A percentile compares a stretch with the other conserved stretches of the same genome.
phyloP scores from a whole-genome alignment of 2,113 vertebrate genomes.

The Gavia stellata region DNA sequence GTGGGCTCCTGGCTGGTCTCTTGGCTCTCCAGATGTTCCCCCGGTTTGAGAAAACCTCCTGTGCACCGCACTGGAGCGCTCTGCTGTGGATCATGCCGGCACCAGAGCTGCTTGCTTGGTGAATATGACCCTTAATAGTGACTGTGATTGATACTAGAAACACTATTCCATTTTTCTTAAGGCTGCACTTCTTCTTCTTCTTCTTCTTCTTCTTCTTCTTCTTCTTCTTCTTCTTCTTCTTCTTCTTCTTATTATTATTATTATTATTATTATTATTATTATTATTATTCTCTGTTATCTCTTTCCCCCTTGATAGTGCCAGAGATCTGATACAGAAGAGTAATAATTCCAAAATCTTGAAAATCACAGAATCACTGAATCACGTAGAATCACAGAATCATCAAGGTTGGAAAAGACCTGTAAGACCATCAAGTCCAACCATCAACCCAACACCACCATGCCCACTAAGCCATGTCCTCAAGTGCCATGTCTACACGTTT shows the following conservation, averaged over 20 bases:
- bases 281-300: neutral
- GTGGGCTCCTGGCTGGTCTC: neutral
- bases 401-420: too few relatives aligned
- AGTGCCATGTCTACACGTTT: too few relatives aligned
- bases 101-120: neutral
- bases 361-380: too few relatives aligned
- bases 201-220: too few relatives aligned
- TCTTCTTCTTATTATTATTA: too few relatives aligned
- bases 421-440: too few relatives aligned
- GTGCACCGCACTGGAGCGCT: neutral
- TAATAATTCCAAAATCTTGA: neutral
- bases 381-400: too few relatives aligned
- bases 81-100: neutral
- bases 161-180: neutral
- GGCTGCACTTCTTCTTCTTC: neutral
- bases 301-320: neutral
- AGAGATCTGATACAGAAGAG: neutral
- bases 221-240: too few relatives aligned
- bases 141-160: conserved; percentile 9
- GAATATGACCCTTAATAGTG: conserved; percentile 40
- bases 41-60: neutral
- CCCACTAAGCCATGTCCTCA: too few relatives aligned
- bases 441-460: too few relatives aligned
- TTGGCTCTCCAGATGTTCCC: neutral
- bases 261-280: neutral